Evolutionary conservation across 1,140 invertebrate species (phyloP), one percentile per base, ranked within the genome.

Genomic region (Drosophila burlai): DNA sequence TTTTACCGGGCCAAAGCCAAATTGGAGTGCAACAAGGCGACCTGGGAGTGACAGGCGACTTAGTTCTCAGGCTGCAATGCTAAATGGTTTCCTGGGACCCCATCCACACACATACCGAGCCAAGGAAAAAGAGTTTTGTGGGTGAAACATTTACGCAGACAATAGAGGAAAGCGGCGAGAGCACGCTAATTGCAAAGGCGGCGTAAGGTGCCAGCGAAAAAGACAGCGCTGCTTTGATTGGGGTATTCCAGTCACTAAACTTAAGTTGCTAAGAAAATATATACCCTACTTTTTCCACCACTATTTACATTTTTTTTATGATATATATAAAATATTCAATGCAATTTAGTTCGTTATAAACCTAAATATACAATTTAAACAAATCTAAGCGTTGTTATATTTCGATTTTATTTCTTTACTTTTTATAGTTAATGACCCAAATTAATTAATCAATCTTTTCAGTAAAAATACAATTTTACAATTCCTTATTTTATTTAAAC

Each of bases 111-210:
- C 43, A 31, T 9, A 49, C 46, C 21, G 21, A 9, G 26, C 15
- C n/a, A 8, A 31, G 18, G 52, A 36, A 45, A 45, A 65, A 40
- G 47, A 43, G 62, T 43, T 40, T 46, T 78, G 68, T 62, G 69
- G 80, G 69, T 79, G 80, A 79, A 67, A 87, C 73, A 67, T 87
- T 87, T 87, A 89, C 81, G 84, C 84, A 87, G 89, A 87, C 84
- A 87, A 87, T 87, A 68, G 80, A 54, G 72, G 64, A 78, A 80
- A 86, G 55, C 40, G 59, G 46, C 29, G 55, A 89, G 55, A 89
- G 54, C 21, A 63, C 60, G 81, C 81, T 89, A 89, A 89, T 87
- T 87, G 68, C 71, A 76, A 60, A 55, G 59, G 46, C 59, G 31
- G 15, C 36, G 36, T 47, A 46, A 59, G 62, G 57, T 52, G 72